Evolutionary conservation across 2,113 vertebrate genomes (phyloP), one percentile per base, ranked within the genome.

Genomic region (Apistogramma diplotaenia): DNA sequence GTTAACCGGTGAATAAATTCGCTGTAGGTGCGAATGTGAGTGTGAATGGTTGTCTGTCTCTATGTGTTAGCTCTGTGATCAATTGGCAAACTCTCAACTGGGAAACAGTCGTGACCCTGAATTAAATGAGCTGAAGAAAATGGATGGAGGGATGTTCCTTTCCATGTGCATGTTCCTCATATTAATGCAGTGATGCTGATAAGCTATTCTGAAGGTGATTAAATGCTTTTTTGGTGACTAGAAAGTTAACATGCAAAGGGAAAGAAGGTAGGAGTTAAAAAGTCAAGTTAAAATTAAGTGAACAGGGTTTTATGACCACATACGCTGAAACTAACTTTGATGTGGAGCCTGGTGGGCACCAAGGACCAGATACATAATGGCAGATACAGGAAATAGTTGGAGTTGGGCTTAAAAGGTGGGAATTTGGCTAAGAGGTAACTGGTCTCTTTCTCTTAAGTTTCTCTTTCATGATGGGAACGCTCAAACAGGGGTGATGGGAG

Each of bases 281-380:
- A 76, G 25, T 54, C 2, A 2, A 31, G 58, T 59, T 12, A 19
- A 80, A 79, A 21, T 13, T 35, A 23, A 21, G 37, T 78, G 78
- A 86, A 79, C 15, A 33, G 29, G 40, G 54, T 82, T 83, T 89
- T 86, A 74, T 40, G 6, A 83, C 84, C n/a, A 76, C 85, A 56
- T 79, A 61, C 21, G 25, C 37, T 6, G 55, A 84, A 75, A 80
- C 58, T 65, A 67, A 72, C 67, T 93, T 93, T 93, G 87, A 93
- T 84, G 81, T 87, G 76, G 74, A 88, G 75, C 56, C 86, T 79
- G 59, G 81, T 23, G 33, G 83, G 79, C 76, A 82, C 67, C 56
- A 87, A 84, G 82, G 84, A 75, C 65, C 46, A 70, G 43, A 29
- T 70, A n/a, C 65, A 51, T 25, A 29, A 0, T 70, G 25, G 65